Percentiles rank a stretch among this genome's conserved stretches.
phyloP scores from a whole-genome alignment of 2,888 invertebrate genomes.

The Drosophila gaucha region DNA sequence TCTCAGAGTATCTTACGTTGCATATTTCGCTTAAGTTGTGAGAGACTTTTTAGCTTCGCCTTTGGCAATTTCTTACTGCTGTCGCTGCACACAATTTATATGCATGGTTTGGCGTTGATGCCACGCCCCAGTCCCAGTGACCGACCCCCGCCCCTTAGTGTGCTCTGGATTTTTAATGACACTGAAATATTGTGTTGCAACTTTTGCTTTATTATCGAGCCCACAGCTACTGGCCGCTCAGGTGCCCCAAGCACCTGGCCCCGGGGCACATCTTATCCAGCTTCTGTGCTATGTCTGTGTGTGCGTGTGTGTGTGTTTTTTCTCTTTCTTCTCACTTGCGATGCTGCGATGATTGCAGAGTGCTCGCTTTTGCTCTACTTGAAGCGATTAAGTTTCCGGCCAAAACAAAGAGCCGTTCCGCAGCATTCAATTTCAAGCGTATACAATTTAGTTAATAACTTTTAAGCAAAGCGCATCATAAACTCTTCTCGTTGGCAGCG shows the following conservation, averaged over 20 bases:
- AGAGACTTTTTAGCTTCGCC: slow-evolving; percentile 6
- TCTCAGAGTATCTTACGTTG: slow-evolving; percentile 14
- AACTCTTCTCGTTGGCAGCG: slow-evolving; percentile 40
- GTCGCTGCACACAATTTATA: slow-evolving; percentile 45
- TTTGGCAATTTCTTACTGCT: slow-evolving; percentile 26
- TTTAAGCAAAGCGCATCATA: slow-evolving; percentile 67
- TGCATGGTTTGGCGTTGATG: slow-evolving; percentile 32
- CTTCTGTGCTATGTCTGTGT: neutral
- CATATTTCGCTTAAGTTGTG: slow-evolving; percentile 18
- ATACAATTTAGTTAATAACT: slow-evolving; percentile 72
- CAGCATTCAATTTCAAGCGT: slow-evolving; percentile 58
- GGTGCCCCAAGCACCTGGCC: slow-evolving; percentile 10
- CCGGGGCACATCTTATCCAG: slow-evolving; percentile 13
- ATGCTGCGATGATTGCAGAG: slow-evolving; percentile 12
- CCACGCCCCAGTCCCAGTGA: slow-evolving; percentile 27
- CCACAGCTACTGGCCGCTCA: slow-evolving; percentile 22
- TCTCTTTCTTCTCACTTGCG: neutral
- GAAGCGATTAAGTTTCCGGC: slow-evolving; percentile 65
- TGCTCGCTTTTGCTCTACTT: slow-evolving; percentile 21
- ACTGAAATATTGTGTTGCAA: slow-evolving; percentile 69
- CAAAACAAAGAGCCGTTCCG: slow-evolving; percentile 31
- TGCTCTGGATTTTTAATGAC: slow-evolving; percentile 52
- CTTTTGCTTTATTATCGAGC: slow-evolving; percentile 60
- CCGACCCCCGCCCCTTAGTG: slow-evolving; percentile 15
- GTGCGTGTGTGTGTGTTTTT: too few relatives aligned